Conservation (phyloP, 2,113 vertebrate genomes). For the Burhinus oedicnemus region DNA sequence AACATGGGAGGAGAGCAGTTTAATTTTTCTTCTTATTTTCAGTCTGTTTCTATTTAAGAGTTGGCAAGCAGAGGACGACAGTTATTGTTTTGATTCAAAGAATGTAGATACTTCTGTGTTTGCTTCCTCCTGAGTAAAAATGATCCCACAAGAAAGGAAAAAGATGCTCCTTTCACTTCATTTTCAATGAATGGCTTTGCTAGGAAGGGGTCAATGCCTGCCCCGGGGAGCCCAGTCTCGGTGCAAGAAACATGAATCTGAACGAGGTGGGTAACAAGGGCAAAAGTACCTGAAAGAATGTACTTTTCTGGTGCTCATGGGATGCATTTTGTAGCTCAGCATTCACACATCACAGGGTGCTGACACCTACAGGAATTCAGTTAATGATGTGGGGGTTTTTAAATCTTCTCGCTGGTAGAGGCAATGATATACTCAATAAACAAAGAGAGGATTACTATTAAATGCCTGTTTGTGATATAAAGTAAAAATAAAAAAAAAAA, state of each 20-base stretch:
- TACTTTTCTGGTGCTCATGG: not conserved
- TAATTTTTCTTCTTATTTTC: not conserved
- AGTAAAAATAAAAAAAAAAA: not conserved
- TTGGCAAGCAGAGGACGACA: not conserved
- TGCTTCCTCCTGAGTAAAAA: not conserved
- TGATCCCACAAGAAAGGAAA: not conserved
- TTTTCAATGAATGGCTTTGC: not conserved
- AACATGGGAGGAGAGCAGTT: not conserved
- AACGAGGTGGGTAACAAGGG: not conserved
- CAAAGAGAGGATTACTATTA: not conserved
- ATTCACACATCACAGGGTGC: not conserved
- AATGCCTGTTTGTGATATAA: not conserved
- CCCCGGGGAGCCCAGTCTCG: not conserved
- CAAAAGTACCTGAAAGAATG: not conserved
- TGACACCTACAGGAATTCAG: not conserved
- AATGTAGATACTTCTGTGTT: not conserved
- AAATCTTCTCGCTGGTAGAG: not conserved
- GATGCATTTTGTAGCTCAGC: not conserved
- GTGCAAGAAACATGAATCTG: not conserved
- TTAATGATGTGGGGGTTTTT: not conserved
- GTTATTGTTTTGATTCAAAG: not conserved
- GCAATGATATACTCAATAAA: not conserved
- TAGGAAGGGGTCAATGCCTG: not conserved
- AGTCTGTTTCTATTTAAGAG: constrained; percentile 15
- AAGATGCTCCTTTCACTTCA: not conserved